Evolutionary conservation across 2,888 invertebrate species (phyloP), one percentile per base, ranked within the genome.

Genomic region (Dryadula phaetusa): DNA sequence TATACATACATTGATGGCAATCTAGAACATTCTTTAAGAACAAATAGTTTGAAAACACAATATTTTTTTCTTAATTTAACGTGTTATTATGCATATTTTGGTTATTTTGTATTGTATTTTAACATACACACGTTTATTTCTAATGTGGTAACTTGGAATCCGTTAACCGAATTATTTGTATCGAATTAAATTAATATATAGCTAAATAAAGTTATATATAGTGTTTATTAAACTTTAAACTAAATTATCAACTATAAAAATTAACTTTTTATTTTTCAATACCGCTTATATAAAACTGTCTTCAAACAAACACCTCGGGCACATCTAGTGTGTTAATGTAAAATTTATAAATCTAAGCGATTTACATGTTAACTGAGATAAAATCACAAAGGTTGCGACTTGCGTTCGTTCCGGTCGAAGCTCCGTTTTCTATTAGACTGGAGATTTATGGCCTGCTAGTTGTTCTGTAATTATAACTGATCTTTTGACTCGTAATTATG

Each of bases 311-410:
- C 34, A 25, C 65, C 18, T 40, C 16, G 37, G n/a, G 7, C 49
- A 20, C 0, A 58, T 10, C 25, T 34, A 52, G 63, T 62, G 12
- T 52, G 40, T 62, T 60, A 53, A 64, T 49, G 66, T 66, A 63
- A 68, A 71, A 72, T 74, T 75, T 75, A 74, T 72, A 75, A 75
- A 74, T 67, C 71, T 73, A 67, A 71, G 69, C 72, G 74, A 76
- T 75, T 76, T 75, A 74, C 75, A 74, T 75, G 73, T 69, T 64
- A 67, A 66, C 64, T 53, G 67, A 47, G 76, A 76, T 76, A 74
- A 18, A 64, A 76, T 76, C 74, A 66, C 71, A 75, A 76, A 75
- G 74, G 74, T 75, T 76, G 76, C 74, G 75, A 73, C 76, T 74
- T 70, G 76, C 75, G 70, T 71, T 72, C 71, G 76, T 75, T 76